Percentiles rank a stretch among this genome's conserved stretches.
Evolutionary conservation across 2,888 invertebrate species (phyloP).

Genomic region (Ochropleura leucogaster): DNA sequence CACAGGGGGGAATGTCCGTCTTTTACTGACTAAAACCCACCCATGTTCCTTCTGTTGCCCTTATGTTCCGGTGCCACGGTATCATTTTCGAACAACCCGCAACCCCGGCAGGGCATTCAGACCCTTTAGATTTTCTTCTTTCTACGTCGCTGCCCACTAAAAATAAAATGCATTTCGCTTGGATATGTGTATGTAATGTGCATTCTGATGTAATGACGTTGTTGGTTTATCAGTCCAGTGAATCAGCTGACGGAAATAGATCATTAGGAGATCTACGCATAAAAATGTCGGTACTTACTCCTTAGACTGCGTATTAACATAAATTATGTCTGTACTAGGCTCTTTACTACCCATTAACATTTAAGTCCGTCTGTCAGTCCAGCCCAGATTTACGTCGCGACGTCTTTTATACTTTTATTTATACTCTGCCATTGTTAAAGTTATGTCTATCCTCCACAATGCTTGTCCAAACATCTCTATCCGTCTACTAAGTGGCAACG

Average conservation of each 20-base stretch:
- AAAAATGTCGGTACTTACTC: slow-evolving; percentile 20
- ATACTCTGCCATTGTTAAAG: slow-evolving; percentile 40
- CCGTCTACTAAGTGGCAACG: slow-evolving; percentile 56
- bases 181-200: slow-evolving; percentile 19
- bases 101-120: background rate
- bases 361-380: slow-evolving; percentile 9
- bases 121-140: background rate
- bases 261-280: slow-evolving; percentile 44
- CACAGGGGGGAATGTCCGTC: no score
- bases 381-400: slow-evolving; percentile 26
- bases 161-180: slow-evolving; percentile 36
- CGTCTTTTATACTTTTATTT: slow-evolving; percentile 33
- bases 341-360: slow-evolving; percentile 28
- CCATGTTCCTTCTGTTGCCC: no score
- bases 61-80: no score
- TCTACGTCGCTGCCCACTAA: slow-evolving; percentile 19
- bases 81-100: no score
- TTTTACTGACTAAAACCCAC: no score
- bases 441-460: slow-evolving; percentile 40
- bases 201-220: slow-evolving; percentile 51
- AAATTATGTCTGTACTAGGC: slow-evolving; percentile 3
- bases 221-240: slow-evolving; percentile 48
- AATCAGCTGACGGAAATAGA: slow-evolving; percentile 55
- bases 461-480: slow-evolving; percentile 53
- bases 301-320: slow-evolving; percentile 18